Percentiles rank a stretch among this genome's conserved stretches.
Conservation (phyloP, 2,113 vertebrate genomes). For the Peucedramus taeniatus region DNA sequence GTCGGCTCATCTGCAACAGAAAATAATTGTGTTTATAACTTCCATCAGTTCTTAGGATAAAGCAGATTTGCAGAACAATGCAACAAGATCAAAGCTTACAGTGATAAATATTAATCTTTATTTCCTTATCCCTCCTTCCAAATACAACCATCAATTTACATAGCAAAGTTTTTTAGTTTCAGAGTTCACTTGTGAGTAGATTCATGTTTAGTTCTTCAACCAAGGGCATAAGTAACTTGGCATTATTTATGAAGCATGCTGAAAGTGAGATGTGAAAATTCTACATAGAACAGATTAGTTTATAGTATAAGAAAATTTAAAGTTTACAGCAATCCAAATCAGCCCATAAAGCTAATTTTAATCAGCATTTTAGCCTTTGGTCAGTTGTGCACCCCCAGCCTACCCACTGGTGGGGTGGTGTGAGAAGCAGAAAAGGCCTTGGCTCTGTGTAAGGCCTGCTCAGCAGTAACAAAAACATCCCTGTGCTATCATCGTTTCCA, state of each 20-base stretch:
- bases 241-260: background rate
- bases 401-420: background rate
- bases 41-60: background rate
- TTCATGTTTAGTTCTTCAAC: background rate
- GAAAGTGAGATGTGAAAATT: background rate
- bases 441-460: background rate
- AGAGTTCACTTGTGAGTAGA: background rate
- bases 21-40: background rate
- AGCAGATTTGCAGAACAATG: background rate
- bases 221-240: background rate
- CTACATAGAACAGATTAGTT: background rate
- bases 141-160: background rate
- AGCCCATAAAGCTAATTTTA: background rate
- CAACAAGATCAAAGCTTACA: background rate
- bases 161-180: background rate
- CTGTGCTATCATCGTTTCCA: background rate
- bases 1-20: conserved; percentile 88
- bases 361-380: background rate
- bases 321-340: background rate
- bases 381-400: background rate
- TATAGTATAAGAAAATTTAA: background rate
- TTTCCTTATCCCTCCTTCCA: background rate
- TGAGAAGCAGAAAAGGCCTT: background rate
- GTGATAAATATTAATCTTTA: background rate
- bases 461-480: background rate